Evolutionary conservation across 2,888 invertebrate genomes (phyloP), one percentile per base, ranked within the genome.

Genomic region (Criorhina ranunculi): DNA sequence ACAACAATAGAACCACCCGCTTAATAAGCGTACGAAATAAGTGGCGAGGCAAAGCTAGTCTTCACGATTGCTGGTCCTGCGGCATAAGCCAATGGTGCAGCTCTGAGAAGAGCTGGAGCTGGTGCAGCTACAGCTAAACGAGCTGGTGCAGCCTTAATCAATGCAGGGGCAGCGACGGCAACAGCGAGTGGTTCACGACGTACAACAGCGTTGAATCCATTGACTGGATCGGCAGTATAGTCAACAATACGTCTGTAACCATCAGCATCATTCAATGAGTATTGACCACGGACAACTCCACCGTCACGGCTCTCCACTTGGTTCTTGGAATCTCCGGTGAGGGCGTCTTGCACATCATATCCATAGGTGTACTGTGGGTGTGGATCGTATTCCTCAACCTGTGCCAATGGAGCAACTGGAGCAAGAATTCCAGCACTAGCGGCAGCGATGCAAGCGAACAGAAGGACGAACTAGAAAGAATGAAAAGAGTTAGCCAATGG

Each of bases 121-220:
- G 89, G 89, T 2, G 85, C 87, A 11, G 90, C 88, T 15, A 46
- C 17, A 12, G 46, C 15, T 24, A 46, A 29, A 9, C 42, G 60
- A 66, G 70, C 57, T 77, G 77, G 77, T 2, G 76, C 76, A 15
- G 76, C 64, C 29, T 15, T 55, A 9, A 64, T 17, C 46, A 64
- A 55, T 17, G 88, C 86, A 62, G 73, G 86, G n/a, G 88, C 89
- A 11, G 88, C 87, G 4, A 90, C 90, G 44, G 91, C 90, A 66
- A 90, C 91, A n/a, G 89, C 88, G 59, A 91, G 86, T 49, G 91
- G 91, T 77, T 91, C 91, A 83, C 92, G 91, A 12, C 90, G 89
- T 3, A 92, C 92, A 44, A 92, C 91, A 81, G 92, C 92, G 64
- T 92, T 92, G 88, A 92, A 92, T 62, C 92, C 92, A 70, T 92